Evolutionary conservation across 2,113 vertebrate species (phyloP).

Genomic region (Ciconia boyciana): DNA sequence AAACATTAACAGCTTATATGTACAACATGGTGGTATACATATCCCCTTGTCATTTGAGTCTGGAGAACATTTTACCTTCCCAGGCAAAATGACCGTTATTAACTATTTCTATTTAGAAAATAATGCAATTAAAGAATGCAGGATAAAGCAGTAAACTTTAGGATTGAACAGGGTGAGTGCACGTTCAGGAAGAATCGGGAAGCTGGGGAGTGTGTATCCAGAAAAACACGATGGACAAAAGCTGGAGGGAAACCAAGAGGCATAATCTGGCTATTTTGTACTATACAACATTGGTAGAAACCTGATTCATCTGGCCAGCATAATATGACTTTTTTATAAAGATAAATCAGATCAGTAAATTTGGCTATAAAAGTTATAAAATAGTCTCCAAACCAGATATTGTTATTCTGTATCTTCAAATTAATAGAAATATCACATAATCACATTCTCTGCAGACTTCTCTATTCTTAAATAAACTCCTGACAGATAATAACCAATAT

Average conservation of each 20-base stretch:
- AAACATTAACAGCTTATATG: neutral
- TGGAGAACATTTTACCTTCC: neutral
- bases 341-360: neutral
- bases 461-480: neutral
- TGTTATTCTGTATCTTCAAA: neutral
- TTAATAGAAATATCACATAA: neutral
- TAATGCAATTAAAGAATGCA: neutral
- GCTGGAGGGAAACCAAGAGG: neutral
- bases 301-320: neutral
- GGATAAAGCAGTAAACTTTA: neutral
- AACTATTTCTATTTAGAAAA: neutral
- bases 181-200: neutral
- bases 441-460: neutral
- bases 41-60: neutral
- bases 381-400: neutral
- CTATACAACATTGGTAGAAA: neutral
- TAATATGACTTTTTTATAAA: neutral
- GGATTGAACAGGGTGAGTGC: neutral
- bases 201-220: neutral
- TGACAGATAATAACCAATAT: neutral
- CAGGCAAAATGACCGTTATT: neutral
- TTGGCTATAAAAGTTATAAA: neutral
- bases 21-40: neutral
- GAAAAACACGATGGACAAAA: neutral
- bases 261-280: neutral